Evolutionary conservation across 1,140 invertebrate genomes (phyloP), one percentile per base, ranked within the genome.

Genomic region (Schlechtendalia chinensis): DNA sequence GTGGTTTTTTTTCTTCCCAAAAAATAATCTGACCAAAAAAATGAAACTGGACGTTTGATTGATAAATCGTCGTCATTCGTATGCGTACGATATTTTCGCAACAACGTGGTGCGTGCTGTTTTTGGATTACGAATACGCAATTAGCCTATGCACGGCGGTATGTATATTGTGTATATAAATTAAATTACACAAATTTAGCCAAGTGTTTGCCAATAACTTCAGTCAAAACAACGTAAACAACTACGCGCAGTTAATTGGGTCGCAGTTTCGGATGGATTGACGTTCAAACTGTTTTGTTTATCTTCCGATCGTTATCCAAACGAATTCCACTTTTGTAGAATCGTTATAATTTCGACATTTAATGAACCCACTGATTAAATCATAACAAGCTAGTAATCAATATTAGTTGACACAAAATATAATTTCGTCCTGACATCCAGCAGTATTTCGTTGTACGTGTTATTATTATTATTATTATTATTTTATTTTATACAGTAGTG

Each of bases 301-400:
- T 58, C 54, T 77, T 77, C n/a, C 54, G 39, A 77, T 77, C 54
- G 72, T 77, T 77, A 77, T 59, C 56, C 72, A 39, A 77, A 77
- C 54, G 53, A 59, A 59, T 58, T 22, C 72, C 54, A 58, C 69
- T 72, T 54, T 54, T 54, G 17, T 29, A 14, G 0, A 53, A 29
- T 71, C 53, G 54, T 54, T 53, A 32, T 72, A 29, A 72, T 54
- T 54, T 22, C 22, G 8, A 54, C 53, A 72, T 72, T 71, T 77
- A 77, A 56, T 24, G 39, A 77, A 59, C 54, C 53, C 17, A 27
- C 72, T 19, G 19, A 59, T 24, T 77, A 24, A 58, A 75, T 58
- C 32, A 39, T 22, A 6, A 32, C 11, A 45, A 59, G 45, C n/a
- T n/a, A 39, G 2, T 45, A 77, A 77, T 77, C 53, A 24, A 77